Base-by-base conservation (phyloP, 2,888 invertebrate genomes). In the Diadegma fenestrale region DNA sequence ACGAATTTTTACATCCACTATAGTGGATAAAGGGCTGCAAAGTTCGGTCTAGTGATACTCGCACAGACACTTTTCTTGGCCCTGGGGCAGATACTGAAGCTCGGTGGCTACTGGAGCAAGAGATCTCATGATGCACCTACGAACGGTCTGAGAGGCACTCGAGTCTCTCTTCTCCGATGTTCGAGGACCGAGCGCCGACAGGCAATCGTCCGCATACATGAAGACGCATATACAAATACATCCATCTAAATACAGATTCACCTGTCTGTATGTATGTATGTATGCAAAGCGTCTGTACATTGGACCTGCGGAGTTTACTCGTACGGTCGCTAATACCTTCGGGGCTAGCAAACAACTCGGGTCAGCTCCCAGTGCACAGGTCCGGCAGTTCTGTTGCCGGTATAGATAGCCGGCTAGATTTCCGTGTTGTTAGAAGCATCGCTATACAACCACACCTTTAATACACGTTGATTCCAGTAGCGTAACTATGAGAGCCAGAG, bases 271-370 rank as follows among this genome's bases (percentile, higher is more conserved):
- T 61, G 4, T 19, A n/a, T 19, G 33, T 78, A 26, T 64, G 68
- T 77, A 76, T 48, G 43, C 30, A 63, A 33, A 58, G 45, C 22
- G 45, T 22, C 73, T 77, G 73, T 73, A 73, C 73, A 72, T 33
- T 30, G 76, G 14, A 72, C 79, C 73, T 66, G 54, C 80, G 45
- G 80, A 90, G 88, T 88, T 89, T 86, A 86, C 87, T 88, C 86
- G 87, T 85, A 81, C 86, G 85, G 85, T 81, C 87, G 89, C 88
- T 91, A 90, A 90, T 90, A 89, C 88, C 90, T 89, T 86, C 86
- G 84, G 86, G 88, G 85, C 80, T 89, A 82, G 87, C 88, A 88
- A 90, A 89, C 88, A 88, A 88, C 89, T 78, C 86, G 82, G 88
- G 88, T 90, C 90, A 90, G 88, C 87, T 90, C 87, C 79, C 87